Conservation (phyloP, 2,113 vertebrate species). For the Prietella phreatophila region DNA sequence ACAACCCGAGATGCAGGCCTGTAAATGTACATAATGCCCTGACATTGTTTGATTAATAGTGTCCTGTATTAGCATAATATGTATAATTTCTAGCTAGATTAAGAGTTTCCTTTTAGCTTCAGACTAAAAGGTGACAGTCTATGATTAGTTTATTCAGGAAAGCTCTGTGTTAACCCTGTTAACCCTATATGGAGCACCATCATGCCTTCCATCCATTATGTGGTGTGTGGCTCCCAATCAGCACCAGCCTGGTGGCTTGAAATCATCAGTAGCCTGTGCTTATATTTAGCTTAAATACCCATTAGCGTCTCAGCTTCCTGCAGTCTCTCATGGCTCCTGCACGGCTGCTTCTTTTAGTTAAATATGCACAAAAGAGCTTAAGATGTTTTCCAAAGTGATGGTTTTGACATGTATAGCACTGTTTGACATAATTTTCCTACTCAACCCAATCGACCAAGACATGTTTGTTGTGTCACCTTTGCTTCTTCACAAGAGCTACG, state of each 20-base stretch:
- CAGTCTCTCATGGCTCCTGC: neutral
- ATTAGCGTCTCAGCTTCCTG: constrained; percentile 6
- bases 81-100: neutral
- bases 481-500: neutral
- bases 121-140: neutral
- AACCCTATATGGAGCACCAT: neutral
- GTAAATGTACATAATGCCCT: neutral
- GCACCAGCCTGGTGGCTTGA: neutral
- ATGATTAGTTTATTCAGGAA: neutral
- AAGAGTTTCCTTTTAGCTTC: neutral
- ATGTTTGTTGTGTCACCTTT: neutral
- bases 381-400: neutral
- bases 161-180: neutral
- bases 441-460: neutral
- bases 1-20: neutral
- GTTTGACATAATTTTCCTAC: neutral
- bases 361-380: neutral
- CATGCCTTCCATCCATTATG: neutral
- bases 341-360: neutral
- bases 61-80: neutral
- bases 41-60: neutral
- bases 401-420: neutral
- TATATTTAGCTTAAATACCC: constrained; percentile 34
- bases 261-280: constrained; percentile 7
- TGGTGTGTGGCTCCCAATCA: neutral